Conservation (phyloP, 1,140 invertebrate species). For the Caenorhabditis tropicalis region DNA sequence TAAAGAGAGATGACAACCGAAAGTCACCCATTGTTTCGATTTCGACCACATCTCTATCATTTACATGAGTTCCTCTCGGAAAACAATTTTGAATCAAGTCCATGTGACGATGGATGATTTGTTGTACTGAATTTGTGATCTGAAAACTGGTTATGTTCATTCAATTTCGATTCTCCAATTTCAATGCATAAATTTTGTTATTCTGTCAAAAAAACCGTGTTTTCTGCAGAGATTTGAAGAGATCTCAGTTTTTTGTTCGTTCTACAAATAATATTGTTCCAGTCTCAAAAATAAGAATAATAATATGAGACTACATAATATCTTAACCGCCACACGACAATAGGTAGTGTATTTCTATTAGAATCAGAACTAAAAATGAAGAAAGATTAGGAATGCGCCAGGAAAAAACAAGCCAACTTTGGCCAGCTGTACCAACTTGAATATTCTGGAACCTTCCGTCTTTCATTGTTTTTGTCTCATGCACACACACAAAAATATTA, state of each 20-base stretch:
- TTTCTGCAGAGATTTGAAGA: too few relatives aligned
- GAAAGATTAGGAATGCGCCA: background rate
- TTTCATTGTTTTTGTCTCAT: background rate
- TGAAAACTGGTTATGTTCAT: background rate
- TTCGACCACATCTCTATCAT: too few relatives aligned
- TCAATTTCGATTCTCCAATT: too few relatives aligned
- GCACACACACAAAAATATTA: background rate
- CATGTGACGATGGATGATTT: background rate
- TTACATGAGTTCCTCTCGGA: background rate
- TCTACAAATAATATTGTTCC: too few relatives aligned
- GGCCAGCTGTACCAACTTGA: background rate
- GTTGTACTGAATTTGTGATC: background rate
- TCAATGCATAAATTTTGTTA: too few relatives aligned
- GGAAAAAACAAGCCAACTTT: slow-evolving; percentile 2
- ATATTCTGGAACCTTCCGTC: slow-evolving; percentile 17
- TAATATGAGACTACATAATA: background rate
- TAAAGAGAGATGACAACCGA: background rate
- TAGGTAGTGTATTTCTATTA: background rate
- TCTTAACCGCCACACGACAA: background rate
- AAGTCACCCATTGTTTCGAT: background rate
- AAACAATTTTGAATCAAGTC: too few relatives aligned
- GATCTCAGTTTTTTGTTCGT: too few relatives aligned
- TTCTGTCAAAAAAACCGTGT: too few relatives aligned
- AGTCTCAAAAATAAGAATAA: background rate
- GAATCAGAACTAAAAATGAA: background rate